Evolutionary conservation across 2,797 vertebrate genomes (phyloP).

Genomic region (Macropodus opercularis): DNA sequence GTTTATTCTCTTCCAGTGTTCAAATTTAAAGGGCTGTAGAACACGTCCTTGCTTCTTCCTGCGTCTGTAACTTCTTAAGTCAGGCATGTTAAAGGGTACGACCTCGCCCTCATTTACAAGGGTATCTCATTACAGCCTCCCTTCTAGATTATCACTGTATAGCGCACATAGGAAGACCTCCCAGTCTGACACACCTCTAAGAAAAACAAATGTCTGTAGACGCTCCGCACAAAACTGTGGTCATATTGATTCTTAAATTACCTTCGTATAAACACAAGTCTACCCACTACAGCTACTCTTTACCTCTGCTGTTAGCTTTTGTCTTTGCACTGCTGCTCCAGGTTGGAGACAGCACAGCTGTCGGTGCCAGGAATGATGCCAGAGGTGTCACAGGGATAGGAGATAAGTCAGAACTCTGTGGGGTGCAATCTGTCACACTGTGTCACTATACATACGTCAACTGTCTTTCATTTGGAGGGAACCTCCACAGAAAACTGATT

Average conservation of each 20-base stretch:
- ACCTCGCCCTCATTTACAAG: conserved; percentile 76
- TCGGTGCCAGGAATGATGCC: conserved; percentile 29
- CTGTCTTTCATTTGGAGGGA: conserved; percentile 17
- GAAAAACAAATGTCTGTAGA: conserved; percentile 63
- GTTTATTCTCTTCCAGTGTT: neutral
- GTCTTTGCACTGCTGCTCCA: conserved; percentile 22
- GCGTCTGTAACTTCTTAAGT: conserved; percentile 79
- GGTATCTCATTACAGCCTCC: conserved; percentile 76
- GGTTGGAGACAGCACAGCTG: conserved; percentile 22
- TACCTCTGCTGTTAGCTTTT: conserved; percentile 32
- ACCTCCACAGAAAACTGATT: conserved; percentile 49
- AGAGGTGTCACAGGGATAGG: conserved; percentile 5
- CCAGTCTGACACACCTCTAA: conserved; percentile 54
- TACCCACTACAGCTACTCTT: conserved; percentile 18
- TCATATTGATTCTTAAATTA: conserved; percentile 53
- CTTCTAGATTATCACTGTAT: conserved; percentile 35
- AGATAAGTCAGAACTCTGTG: conserved; percentile 4
- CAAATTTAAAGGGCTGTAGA: conserved; percentile 50
- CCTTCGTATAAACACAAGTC: conserved; percentile 61
- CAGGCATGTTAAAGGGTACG: conserved; percentile 78
- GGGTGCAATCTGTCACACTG: conserved; percentile 11
- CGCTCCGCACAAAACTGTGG: conserved; percentile 38
- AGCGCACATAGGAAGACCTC: conserved; percentile 60
- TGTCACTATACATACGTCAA: conserved; percentile 16
- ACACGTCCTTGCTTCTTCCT: conserved; percentile 36